Percentiles rank a stretch among this genome's conserved stretches.
Evolutionary conservation across 2,113 vertebrate genomes (phyloP).

Genomic region (Pleuronectes platessa): DNA sequence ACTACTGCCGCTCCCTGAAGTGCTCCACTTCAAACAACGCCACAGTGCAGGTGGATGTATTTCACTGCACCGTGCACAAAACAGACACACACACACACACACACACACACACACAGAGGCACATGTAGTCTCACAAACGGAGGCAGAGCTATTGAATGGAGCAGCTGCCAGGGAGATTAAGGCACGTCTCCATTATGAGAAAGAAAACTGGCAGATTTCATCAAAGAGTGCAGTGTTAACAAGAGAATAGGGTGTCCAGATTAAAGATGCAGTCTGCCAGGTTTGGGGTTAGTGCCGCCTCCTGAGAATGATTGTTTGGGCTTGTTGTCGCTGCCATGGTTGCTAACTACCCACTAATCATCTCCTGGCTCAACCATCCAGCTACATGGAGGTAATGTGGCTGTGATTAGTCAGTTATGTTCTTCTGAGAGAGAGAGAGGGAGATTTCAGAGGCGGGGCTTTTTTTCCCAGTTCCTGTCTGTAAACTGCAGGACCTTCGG

Average conservation of each 20-base stretch:
- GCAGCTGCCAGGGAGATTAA: constrained; percentile 83
- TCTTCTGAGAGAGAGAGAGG: constrained; percentile 32
- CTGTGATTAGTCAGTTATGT: constrained; percentile 59
- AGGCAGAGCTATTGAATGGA: constrained; percentile 74
- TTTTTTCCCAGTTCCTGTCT: background rate
- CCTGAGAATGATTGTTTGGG: constrained; percentile 68
- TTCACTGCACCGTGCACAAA: constrained; percentile 32
- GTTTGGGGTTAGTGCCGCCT: constrained; percentile 56
- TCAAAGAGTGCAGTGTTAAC: constrained; percentile 80
- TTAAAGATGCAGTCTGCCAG: constrained; percentile 71
- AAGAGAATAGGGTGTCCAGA: constrained; percentile 75
- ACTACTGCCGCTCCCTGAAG: constrained; percentile 55
- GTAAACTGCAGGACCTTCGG: background rate
- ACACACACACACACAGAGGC: constrained; percentile 20
- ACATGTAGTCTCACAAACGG: constrained; percentile 50
- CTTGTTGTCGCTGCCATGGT: constrained; percentile 75
- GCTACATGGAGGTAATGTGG: constrained; percentile 54
- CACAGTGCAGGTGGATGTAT: constrained; percentile 67
- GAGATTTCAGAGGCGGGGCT: background rate
- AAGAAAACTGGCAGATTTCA: constrained; percentile 73
- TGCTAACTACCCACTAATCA: constrained; percentile 72
- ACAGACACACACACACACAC: constrained; percentile 10
- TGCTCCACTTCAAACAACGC: constrained; percentile 66
- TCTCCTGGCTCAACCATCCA: constrained; percentile 56
- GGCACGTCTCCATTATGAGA: constrained; percentile 72